phyloP scores from a whole-genome alignment of 2,113 vertebrate species.

The Coregonus clupeaformis region DNA sequence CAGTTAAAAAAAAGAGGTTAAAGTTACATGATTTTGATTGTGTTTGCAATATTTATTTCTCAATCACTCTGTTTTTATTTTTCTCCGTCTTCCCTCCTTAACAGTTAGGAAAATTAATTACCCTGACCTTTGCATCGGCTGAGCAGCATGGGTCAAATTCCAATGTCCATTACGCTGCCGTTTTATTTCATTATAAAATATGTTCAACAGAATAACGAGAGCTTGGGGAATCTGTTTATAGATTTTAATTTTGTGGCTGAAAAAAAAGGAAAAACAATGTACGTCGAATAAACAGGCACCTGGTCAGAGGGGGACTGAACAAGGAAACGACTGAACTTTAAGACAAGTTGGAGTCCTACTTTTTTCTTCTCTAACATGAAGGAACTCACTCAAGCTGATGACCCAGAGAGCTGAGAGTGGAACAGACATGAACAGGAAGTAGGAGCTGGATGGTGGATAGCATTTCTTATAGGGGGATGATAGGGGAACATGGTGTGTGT shows the following conservation, averaged over 20 bases:
- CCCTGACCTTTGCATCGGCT: slow-evolving; percentile 60
- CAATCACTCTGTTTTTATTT: slow-evolving; percentile 37
- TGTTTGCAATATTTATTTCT: not conserved
- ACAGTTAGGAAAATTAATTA: slow-evolving; percentile 65
- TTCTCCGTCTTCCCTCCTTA: slow-evolving; percentile 21
- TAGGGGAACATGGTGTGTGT: slow-evolving; percentile 52
- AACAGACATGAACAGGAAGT: not conserved
- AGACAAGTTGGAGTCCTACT: no score
- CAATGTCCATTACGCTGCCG: slow-evolving; percentile 54
- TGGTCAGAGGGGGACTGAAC: slow-evolving; percentile 47
- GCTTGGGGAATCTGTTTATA: slow-evolving; percentile 60
- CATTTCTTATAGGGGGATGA: slow-evolving; percentile 18
- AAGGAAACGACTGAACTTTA: no score
- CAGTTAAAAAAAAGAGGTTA: slow-evolving; percentile 20
- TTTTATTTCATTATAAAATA: slow-evolving; percentile 65
- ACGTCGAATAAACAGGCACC: slow-evolving; percentile 62
- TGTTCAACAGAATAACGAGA: slow-evolving; percentile 63
- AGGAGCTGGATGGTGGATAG: not conserved
- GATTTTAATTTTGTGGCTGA: slow-evolving; percentile 64
- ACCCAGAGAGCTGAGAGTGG: not conserved
- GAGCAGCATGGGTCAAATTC: slow-evolving; percentile 61
- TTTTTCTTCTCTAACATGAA: not conserved
- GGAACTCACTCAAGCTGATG: not conserved
- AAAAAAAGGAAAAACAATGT: slow-evolving; percentile 49
- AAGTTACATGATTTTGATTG: slow-evolving; percentile 43